Conservation (phyloP, 1,140 invertebrate species). For the Drosophila repletoides region DNA sequence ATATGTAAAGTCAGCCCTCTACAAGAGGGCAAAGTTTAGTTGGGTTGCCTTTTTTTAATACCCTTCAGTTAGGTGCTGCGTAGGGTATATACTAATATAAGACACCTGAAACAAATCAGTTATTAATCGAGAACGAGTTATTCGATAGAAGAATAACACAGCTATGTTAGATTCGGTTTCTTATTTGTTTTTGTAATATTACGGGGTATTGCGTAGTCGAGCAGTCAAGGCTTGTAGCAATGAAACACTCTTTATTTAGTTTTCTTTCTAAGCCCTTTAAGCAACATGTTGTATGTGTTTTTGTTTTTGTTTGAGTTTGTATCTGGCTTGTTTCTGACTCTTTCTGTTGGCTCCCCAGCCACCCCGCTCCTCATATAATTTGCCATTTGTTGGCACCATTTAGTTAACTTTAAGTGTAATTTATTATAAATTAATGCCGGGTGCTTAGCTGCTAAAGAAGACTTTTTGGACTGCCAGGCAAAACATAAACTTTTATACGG, state of each 20-base stretch:
- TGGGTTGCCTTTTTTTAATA: conserved; percentile 1
- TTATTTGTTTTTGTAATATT: too few relatives aligned
- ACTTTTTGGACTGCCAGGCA: not conserved
- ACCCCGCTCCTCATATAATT: conserved; percentile 36
- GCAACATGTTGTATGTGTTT: not conserved
- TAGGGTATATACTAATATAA: not conserved
- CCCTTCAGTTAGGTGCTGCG: not conserved
- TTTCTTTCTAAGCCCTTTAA: conserved; percentile 12
- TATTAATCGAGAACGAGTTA: too few relatives aligned
- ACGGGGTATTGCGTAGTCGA: not conserved
- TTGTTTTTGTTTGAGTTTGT: not conserved
- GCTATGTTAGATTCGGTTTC: too few relatives aligned
- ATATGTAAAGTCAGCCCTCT: conserved; percentile 28
- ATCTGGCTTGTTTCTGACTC: conserved; percentile 19
- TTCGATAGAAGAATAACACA: too few relatives aligned
- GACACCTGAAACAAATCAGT: too few relatives aligned
- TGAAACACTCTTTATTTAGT: conserved; percentile 15
- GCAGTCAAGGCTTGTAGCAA: not conserved
- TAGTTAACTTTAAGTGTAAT: conserved; percentile 44
- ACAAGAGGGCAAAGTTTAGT: conserved; percentile 9
- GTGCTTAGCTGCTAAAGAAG: conserved; percentile 7
- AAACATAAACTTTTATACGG: not conserved
- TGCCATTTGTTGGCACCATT: conserved; percentile 44
- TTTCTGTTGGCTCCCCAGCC: not conserved
- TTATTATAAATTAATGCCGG: conserved; percentile 49